Conservation (phyloP, 2,113 vertebrate genomes). For the Oryzias curvinotus region DNA sequence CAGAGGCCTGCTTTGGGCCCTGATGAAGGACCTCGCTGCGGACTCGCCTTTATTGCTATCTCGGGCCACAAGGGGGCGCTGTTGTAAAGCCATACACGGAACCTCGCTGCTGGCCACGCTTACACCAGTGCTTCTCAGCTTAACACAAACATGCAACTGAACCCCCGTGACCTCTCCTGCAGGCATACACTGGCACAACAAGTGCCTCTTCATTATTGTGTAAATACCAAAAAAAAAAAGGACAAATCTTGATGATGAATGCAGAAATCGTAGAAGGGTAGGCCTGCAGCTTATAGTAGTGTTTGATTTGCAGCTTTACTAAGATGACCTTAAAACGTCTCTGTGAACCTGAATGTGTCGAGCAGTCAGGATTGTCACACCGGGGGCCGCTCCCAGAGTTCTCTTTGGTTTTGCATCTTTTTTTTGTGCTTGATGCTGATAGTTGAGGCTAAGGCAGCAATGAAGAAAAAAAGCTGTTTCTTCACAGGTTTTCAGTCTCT, state of each 20-base stretch:
- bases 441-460: constrained; percentile 56
- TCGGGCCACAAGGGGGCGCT: constrained; percentile 64
- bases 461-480: constrained; percentile 43
- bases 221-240: constrained; percentile 62
- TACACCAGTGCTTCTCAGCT: constrained; percentile 64
- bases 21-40: constrained; percentile 64
- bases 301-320: constrained; percentile 71
- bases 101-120: constrained; percentile 66
- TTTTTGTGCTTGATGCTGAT: constrained; percentile 45
- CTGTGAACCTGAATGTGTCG: constrained; percentile 75
- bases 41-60: constrained; percentile 68
- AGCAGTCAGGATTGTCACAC: constrained; percentile 74
- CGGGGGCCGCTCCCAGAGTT: constrained; percentile 51
- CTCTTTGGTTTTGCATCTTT: rapidly evolving
- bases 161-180: constrained; percentile 67
- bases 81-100: constrained; percentile 68
- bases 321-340: constrained; percentile 58
- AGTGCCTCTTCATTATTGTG: constrained; percentile 67
- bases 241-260: constrained; percentile 49
- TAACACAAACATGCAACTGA: constrained; percentile 58
- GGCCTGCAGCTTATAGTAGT: constrained; percentile 60
- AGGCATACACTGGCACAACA: constrained; percentile 65
- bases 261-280: constrained; percentile 56
- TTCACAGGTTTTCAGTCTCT: constrained; percentile 40
- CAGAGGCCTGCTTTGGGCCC: constrained; percentile 47